A percentile compares a stretch with the other conserved stretches of the same genome.
phyloP scores from a whole-genome alignment of 1,140 invertebrate species.

The Cydia fagiglandana region DNA sequence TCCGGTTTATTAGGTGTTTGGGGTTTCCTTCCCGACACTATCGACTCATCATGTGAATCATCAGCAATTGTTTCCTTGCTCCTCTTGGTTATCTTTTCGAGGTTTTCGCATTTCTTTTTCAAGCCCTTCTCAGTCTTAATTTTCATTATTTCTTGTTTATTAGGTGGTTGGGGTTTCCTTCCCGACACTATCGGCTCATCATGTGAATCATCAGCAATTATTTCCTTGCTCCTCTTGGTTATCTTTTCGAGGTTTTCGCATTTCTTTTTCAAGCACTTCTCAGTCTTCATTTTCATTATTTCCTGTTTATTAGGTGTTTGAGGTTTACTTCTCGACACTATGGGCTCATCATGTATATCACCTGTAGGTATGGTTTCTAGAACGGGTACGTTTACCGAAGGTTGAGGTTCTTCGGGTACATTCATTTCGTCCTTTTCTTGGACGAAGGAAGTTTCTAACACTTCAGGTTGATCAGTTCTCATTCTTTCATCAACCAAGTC shows the following conservation, averaged over 20 bases:
- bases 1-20: too few species aligned
- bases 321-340: slow-evolving; percentile 29
- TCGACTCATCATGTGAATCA: too few species aligned
- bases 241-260: neutral
- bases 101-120: neutral
- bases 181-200: too few species aligned
- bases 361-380: slow-evolving; percentile 53
- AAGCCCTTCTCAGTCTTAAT: too few species aligned
- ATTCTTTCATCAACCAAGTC: slow-evolving; percentile 57
- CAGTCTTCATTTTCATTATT: slow-evolving; percentile 2
- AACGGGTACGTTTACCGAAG: slow-evolving; percentile 41
- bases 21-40: too few species aligned
- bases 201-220: too few species aligned
- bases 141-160: too few species aligned
- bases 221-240: neutral
- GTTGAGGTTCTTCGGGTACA: slow-evolving; percentile 36
- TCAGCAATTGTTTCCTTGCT: slow-evolving; percentile 9
- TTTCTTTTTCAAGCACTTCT: neutral
- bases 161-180: too few species aligned
- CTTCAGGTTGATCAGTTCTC: slow-evolving; percentile 46
- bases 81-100: slow-evolving; percentile 30
- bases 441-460: slow-evolving; percentile 54
- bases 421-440: slow-evolving; percentile 36
- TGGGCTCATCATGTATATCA: slow-evolving; percentile 31
- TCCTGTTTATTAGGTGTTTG: slow-evolving; percentile 37